Base-by-base conservation (phyloP, 1,140 invertebrate species). In the Pararge aegeria region DNA sequence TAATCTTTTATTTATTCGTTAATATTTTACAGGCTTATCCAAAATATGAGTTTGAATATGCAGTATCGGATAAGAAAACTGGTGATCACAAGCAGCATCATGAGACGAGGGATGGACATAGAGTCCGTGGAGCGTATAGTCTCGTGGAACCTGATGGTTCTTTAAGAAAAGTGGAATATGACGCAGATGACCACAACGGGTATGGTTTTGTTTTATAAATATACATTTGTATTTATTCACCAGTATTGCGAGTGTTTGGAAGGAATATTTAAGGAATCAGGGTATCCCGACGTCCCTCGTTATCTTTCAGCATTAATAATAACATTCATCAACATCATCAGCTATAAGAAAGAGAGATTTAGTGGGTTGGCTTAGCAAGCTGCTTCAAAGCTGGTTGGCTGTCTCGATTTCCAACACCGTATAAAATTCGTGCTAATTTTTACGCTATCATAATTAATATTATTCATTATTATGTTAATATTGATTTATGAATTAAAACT, bases 81-180 rank as follows among this genome's bases (percentile, higher is more conserved):
- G 91, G 93, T 2, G 91, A 93, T 50, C 83, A 90, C 5, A 92
- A 93, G 60, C 83, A 87, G 9, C 90, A 91, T 5, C 86, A 89
- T 15, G 92, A 93, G 59, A 73, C 70, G 1, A 83, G 92, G 5
- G 90, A 92, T 56, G 92, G 92, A 2, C 90, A 92, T 57, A 61
- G 86, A 37, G 92, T 94, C 2, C 91, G 92, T 38, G 93, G 93
- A 15, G 91, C 92, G 64, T 94, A 94, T 80, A 92, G 91, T 55
- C 89, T 94, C 13, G 87, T 93, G 4, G 93, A 94, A 61, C 92
- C 93, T 10, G 93, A 94, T 72, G 93, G 93, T n/a, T 93, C 93
- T 7, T 83, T 92, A 42, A 89, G 92, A 54, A 92, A 91, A 73
- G 92, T 92, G 68, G 77, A 91, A 75, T 88, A 91, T 71, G 54